Evolutionary conservation across 2,888 invertebrate species (phyloP).

Genomic region (Phaedon cochleariae): DNA sequence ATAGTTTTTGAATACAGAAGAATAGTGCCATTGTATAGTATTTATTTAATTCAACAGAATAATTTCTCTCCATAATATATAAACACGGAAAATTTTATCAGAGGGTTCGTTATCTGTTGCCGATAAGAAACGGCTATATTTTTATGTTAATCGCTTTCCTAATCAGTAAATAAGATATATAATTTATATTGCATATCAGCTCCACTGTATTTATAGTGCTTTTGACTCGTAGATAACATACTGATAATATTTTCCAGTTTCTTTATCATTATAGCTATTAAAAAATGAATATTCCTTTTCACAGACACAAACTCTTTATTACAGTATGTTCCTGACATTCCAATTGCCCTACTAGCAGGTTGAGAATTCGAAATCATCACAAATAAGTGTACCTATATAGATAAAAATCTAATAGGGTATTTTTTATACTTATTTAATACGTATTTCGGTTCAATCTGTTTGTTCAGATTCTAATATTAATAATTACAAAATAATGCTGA

Average conservation of each 20-base stretch:
- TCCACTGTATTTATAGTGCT: constrained; percentile 42
- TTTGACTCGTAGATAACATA: constrained; percentile 40
- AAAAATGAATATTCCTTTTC: background rate
- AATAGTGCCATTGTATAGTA: no score
- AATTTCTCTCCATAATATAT: constrained; percentile 22
- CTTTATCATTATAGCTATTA: background rate
- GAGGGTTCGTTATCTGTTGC: constrained; percentile 29
- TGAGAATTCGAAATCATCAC: no score
- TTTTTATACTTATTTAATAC: no score
- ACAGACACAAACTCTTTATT: background rate
- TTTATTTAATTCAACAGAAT: constrained; percentile 17
- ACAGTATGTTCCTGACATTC: background rate
- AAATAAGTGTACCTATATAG: no score
- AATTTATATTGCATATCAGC: constrained; percentile 34
- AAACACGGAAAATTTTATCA: constrained; percentile 33
- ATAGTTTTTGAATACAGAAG: no score
- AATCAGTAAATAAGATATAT: constrained; percentile 47
- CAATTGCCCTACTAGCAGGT: no score
- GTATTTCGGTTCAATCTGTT: no score
- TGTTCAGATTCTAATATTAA: no score
- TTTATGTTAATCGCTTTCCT: constrained; percentile 47
- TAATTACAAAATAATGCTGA: no score
- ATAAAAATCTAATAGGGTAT: no score
- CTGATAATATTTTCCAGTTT: constrained; percentile 15
- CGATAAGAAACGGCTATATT: constrained; percentile 46